Conservation (phyloP, 2,888 invertebrate genomes). For the Cephus pygmeus region DNA sequence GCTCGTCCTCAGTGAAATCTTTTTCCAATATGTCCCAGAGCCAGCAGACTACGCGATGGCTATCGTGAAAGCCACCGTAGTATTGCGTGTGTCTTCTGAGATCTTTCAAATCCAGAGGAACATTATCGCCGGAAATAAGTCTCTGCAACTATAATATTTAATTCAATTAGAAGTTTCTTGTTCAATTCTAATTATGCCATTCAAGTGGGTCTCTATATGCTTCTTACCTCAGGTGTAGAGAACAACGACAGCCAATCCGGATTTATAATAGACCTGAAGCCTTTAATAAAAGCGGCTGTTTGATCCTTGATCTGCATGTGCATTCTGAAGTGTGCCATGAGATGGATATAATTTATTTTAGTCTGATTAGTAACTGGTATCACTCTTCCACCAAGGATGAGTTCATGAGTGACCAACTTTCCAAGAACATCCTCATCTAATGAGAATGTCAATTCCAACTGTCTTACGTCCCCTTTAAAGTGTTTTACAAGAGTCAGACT, state of each 20-base stretch:
- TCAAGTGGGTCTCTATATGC: not conserved
- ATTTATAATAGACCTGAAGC: slow-evolving; percentile 94
- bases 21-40: slow-evolving; percentile 97
- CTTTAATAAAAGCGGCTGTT: slow-evolving; percentile 94
- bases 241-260: slow-evolving; percentile 95
- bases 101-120: slow-evolving; percentile 89
- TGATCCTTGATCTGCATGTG: slow-evolving; percentile 98
- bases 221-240: slow-evolving; percentile 88
- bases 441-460: slow-evolving; percentile 95
- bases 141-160: slow-evolving; percentile 78
- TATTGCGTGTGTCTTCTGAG: slow-evolving; percentile 94
- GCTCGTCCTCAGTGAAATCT: slow-evolving; percentile 93
- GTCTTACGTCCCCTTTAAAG: slow-evolving; percentile 90
- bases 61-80: slow-evolving; percentile 99
- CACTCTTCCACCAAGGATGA: slow-evolving; percentile 94
- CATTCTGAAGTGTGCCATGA: slow-evolving; percentile 99
- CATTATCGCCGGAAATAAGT: slow-evolving; percentile 95
- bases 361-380: slow-evolving; percentile 96
- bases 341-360: slow-evolving; percentile 97
- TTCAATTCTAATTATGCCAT: slow-evolving; percentile 1
- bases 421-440: slow-evolving; percentile 96
- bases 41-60: slow-evolving; percentile 97
- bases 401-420: slow-evolving; percentile 92
- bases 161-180: slow-evolving; percentile 13
- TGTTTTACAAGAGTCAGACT: slow-evolving; percentile 97